A percentile compares a stretch with the other conserved stretches of the same genome.
Conservation (phyloP, 2,797 vertebrate species). For the Pachyuromys duprasi region DNA sequence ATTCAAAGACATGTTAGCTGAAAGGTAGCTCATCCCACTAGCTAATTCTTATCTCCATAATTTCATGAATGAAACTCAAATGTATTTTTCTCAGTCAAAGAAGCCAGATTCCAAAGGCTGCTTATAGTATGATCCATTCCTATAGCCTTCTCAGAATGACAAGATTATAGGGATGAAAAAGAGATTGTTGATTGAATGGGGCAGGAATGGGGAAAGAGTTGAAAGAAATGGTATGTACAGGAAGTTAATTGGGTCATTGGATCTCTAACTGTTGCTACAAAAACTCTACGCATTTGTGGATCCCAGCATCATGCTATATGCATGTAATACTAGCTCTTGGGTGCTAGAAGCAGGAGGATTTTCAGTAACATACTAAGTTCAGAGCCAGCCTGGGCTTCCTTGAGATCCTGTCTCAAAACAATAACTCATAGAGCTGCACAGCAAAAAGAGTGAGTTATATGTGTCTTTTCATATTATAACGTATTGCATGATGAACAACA, state of each 20-base stretch:
- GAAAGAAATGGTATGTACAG: neutral
- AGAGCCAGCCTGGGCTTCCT: neutral
- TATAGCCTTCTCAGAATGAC: constrained; percentile 13
- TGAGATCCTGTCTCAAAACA: neutral
- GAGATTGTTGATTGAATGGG: neutral
- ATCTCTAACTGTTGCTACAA: neutral
- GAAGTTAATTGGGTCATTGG: neutral
- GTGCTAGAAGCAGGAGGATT: neutral
- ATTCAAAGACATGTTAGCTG: neutral
- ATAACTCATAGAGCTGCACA: neutral
- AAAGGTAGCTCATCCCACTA: neutral
- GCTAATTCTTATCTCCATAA: neutral
- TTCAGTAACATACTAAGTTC: neutral
- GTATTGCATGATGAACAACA: neutral
- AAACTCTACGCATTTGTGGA: neutral
- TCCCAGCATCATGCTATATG: too few relatives aligned
- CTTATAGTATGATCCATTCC: constrained; percentile 5
- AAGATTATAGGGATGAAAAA: neutral
- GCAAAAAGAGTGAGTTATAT: neutral
- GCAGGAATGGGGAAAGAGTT: neutral
- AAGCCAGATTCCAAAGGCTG: constrained; percentile 44
- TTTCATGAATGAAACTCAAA: constrained; percentile 1
- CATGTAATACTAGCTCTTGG: neutral
- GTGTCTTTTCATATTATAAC: constrained; percentile 38
- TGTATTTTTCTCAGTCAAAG: constrained; percentile 11